Base-by-base conservation (phyloP, 2,888 invertebrate genomes). In the Andrena trimmerana region DNA sequence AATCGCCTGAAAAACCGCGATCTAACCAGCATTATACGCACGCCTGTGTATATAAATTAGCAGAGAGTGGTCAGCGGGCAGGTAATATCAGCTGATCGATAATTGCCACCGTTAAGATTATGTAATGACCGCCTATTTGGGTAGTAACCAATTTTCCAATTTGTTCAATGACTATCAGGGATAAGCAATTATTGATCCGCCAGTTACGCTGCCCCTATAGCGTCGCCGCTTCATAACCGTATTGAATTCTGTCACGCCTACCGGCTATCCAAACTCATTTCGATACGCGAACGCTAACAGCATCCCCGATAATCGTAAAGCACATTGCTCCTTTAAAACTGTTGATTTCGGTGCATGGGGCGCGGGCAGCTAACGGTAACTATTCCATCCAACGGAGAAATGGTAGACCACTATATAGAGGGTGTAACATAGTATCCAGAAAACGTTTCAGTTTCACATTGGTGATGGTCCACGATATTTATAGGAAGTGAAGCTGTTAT, bases 91-190 rank as follows among this genome's bases (percentile, higher is more conserved):
- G 24, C 31, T 65, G 63, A 86, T 81, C 72, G 74, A 79, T 82
- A 85, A 89, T 85, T 78, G 76, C 63, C 66, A 75, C 63, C 78
- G 59, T 74, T 68, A 78, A 75, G 76, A 87, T 88, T 81, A 84
- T 65, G 65, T 79, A 85, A 86, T 80, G 57, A 63, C 69, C 73
- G 76, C 70, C 71, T 82, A 78, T 78, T 83, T 77, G 57, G 63
- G 63, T 48, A 67, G 80, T 71, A 81, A 80, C 60, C 77, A 81
- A 86, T 88, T 85, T 89, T 78, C 86, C 84, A 78, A 82, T 85
- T 85, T 79, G 76, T 81, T 75, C 75, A 81, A 84, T 81, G 67
- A 67, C 76, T 78, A 75, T 76, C 71, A 81, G 27, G 68, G 60
- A 68, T 29, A 65, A 72, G 63, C 71, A 76, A 57, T 68, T 81